phyloP scores from a whole-genome alignment of 2,113 vertebrate genomes.

The Abramis brama region DNA sequence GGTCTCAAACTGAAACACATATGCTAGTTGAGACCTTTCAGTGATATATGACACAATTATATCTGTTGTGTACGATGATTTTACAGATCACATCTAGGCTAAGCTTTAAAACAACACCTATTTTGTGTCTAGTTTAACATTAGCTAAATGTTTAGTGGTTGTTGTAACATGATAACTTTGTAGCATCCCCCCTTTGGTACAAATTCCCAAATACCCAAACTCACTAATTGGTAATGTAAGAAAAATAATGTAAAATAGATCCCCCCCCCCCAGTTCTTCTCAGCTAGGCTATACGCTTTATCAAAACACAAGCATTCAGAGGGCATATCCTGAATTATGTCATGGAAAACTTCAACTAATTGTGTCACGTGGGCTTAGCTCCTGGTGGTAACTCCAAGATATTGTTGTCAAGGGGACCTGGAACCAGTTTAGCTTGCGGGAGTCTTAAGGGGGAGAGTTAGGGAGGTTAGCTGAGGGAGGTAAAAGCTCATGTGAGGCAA shows the following conservation, averaged over 20 bases:
- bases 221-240: constrained; percentile 53
- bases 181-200: no score
- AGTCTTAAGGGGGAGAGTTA: constrained; percentile 57
- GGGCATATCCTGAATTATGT: constrained; percentile 68
- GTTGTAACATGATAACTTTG: no score
- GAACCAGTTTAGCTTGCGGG: constrained; percentile 61
- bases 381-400: constrained; percentile 66
- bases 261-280: constrained; percentile 1
- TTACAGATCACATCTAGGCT: no score
- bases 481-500: constrained; percentile 37
- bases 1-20: no score
- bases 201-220: no score
- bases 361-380: constrained; percentile 71
- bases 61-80: no score
- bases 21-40: no score
- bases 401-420: constrained; percentile 71
- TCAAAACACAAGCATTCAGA: constrained; percentile 35
- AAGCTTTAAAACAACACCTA: no score
- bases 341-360: constrained; percentile 76
- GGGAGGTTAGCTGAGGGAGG: constrained; percentile 50
- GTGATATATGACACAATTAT: no score
- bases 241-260: neutral
- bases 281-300: constrained; percentile 2
- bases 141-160: no score
- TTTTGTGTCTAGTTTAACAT: no score